Evolutionary conservation across 2,888 invertebrate genomes (phyloP).

Genomic region (Ophonus ardosiacus): DNA sequence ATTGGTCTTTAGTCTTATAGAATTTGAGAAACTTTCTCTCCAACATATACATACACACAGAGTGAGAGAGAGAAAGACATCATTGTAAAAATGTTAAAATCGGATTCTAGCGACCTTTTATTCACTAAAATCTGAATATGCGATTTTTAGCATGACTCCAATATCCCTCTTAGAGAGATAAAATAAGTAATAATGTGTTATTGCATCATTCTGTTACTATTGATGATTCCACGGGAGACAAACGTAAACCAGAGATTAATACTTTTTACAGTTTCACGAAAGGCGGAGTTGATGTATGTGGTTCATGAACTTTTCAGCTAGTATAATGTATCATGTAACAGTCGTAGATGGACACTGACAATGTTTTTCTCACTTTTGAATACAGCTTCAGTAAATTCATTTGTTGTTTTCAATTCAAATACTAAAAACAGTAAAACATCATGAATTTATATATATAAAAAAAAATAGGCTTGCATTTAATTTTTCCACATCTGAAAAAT

Average conservation of each 20-base stretch:
- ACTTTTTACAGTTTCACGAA: constrained; percentile 58
- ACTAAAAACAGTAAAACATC: constrained; percentile 49
- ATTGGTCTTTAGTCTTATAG: no score
- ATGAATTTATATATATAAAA: constrained; percentile 45
- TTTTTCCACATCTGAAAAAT: no score
- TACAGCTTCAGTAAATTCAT: constrained; percentile 63
- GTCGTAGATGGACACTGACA: constrained; percentile 65
- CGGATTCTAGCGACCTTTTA: no score
- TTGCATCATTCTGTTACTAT: neutral
- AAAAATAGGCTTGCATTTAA: constrained; percentile 22
- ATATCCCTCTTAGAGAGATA: no score
- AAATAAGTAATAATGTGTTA: neutral
- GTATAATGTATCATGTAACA: constrained; percentile 62
- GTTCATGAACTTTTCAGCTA: constrained; percentile 64
- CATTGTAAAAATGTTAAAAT: no score
- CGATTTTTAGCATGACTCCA: no score
- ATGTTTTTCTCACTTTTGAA: constrained; percentile 65
- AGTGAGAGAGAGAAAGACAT: no score
- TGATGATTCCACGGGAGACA: neutral
- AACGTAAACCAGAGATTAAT: constrained; percentile 26
- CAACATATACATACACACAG: no score
- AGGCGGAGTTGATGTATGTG: constrained; percentile 65
- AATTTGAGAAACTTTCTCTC: no score
- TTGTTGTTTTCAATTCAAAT: constrained; percentile 49
- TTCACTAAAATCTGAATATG: no score